Evolutionary conservation across 1,140 invertebrate genomes (phyloP), one percentile per base, ranked within the genome.

Genomic region (Lucilia sericata): DNA sequence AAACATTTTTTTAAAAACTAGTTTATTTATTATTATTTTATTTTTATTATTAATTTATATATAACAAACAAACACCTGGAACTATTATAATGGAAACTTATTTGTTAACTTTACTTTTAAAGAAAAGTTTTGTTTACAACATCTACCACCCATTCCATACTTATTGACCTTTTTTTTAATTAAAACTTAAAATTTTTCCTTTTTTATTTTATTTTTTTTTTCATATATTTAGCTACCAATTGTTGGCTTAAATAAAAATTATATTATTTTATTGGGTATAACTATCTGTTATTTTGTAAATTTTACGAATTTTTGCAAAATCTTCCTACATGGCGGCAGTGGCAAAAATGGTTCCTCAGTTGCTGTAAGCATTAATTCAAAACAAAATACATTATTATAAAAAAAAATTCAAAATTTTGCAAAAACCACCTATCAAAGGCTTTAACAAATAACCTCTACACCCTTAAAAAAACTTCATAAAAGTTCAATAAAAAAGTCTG

Each of bases 311-410:
- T 95, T 95, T 93, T 93, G 92, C 90, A 93, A 93, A 91, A 93
- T 94, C 85, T 95, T 94, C 92, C 91, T 87, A 87, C 94, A 95
- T 89, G 98, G 98, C 90, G 98, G 98, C 91, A 95, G 96, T 88
- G 98, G 98, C 88, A 99, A 98, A 94, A 99, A 99, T 93, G 98
- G 98, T 92, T 96, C 95, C 87, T 95, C 95, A 88, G 95, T 96
- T 91, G 95, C 95, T 92, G 95, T 96, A 95, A 96, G 95, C 87
- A 91, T 90, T 82, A 30, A 85, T 47, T 81, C n/a, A 30, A 84
- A 74, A 78, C 10, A 80, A 75, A 5, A 78, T 36, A 80, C 13
- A 78, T 51, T 51, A 49, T 55, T 13, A 55, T n/a, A 51, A 55
- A 65, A 55, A 25, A 34, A 82, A 36, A 82, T 65, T 36, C 36